Evolutionary conservation across 2,797 vertebrate genomes (phyloP), one percentile per base, ranked within the genome.

Genomic region (Phaenicophaeus curvirostris): DNA sequence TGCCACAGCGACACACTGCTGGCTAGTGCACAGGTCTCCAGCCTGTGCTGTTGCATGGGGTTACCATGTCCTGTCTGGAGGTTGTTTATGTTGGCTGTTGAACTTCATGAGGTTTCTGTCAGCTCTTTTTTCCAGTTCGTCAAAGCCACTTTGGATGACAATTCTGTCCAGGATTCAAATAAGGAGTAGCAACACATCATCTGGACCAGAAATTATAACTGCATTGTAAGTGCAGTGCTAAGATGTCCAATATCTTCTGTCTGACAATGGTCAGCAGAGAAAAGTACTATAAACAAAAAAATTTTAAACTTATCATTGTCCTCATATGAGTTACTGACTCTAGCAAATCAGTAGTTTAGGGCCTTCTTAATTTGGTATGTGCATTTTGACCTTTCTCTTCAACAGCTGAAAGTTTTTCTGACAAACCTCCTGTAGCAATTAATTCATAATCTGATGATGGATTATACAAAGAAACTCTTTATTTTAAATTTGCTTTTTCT

Each of bases 1-100:
- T 0, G 0, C 39, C 65, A 66, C 19, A 41, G 30, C 46, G n/a
- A 41, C 13, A 46, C 50, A 9, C 6, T 44, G 41, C 15, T 76
- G 35, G n/a, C 42, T 62, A 59, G n/a, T n/a, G n/a, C n/a, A n/a
- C n/a, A n/a, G n/a, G 24, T 76, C 48, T 85, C 57, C 48, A 58
- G 27, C 21, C 18, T 39, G 11, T 62, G 30, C 19, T 66, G 18
- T 30, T 74, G 24, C 48, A 59, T 23, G 31, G 13, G 21, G 11
- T 68, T 82, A 50, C 50, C 35, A 23, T 13, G 12, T 63, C 9
- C 23, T 78, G 59, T 15, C 28, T 31, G 23, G 35, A 79, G 23
- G 42, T 11, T 73, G 19, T 3, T 78, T 82, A 73, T 61, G n/a
- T 37, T 4, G 2, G 2, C 20, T 61, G 35, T 14, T 78, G 54